Base-by-base conservation (phyloP, 2,888 invertebrate genomes). In the Aethes cnicana region DNA sequence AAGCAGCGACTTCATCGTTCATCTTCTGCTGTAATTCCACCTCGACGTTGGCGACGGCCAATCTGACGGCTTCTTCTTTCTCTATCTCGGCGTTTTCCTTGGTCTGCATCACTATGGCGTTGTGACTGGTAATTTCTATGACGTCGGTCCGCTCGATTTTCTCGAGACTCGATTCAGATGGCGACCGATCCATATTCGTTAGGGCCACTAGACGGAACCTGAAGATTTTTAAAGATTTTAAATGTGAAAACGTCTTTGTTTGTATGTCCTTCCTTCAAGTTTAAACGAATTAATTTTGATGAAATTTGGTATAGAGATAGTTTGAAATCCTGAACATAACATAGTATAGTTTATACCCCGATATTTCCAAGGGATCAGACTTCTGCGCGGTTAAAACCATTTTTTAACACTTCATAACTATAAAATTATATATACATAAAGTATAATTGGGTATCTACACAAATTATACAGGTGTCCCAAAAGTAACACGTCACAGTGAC, bases 111-210 rank as follows among this genome's bases (percentile, higher is more conserved):
- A 95, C 75, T 30, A 94, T 92, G 0, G 92, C 90, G 62, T 94
- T 93, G 68, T 94, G 93, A 55, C 90, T 92, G 2, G 87, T 74
- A 23, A 94, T 81, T 64, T 93, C 92, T 62, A 92, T 93, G 57
- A 92, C 87, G 63, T 93, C 93, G 0, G 91, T 90, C 2, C 93
- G 91, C 77, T 95, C 95, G 12, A 94, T 92, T 77, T 94, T 94
- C 68, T 96, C 96, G 3, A 95, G 83, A 70, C 94, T 95, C 1
- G 92, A 92, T 62, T 96, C 95, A 4, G 95, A 95, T 0, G 95
- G 94, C 47, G 94, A 95, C 26, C 93, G 90, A 62, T 95, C 94
- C 92, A 94, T 93, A 36, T 92, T 93, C 6, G 92, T 92, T 53
- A 92, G 84, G 0, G 95, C 92, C 91, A 95, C 95, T 54, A 95